Evolutionary conservation across 2,113 vertebrate genomes (phyloP).

Genomic region (Typhlomys cinereus): DNA sequence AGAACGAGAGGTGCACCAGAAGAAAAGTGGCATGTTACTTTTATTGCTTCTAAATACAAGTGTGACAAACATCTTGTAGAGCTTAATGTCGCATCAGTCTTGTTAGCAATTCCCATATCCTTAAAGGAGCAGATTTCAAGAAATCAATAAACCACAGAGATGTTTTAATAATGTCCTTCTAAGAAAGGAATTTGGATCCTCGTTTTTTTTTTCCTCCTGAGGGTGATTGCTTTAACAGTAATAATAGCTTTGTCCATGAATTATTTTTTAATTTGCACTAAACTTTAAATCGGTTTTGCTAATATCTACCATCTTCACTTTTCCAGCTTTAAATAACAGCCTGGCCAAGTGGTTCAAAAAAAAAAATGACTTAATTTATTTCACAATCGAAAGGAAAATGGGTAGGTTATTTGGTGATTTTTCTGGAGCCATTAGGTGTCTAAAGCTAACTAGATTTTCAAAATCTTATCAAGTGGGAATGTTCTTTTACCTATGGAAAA

Average conservation of each 20-base stretch:
- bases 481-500: neutral
- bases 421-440: neutral
- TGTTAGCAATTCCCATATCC: constrained; percentile 21
- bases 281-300: constrained; percentile 52
- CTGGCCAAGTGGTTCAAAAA: neutral
- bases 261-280: neutral
- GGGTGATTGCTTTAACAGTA: constrained; percentile 52
- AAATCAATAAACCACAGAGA: constrained; percentile 68
- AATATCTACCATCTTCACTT: neutral
- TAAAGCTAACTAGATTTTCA: neutral
- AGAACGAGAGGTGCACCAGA: neutral
- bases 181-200: constrained; percentile 43
- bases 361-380: constrained; percentile 13
- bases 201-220: constrained; percentile 4
- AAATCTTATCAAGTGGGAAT: neutral
- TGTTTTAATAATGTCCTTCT: constrained; percentile 70
- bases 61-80: neutral
- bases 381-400: neutral
- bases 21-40: neutral
- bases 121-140: constrained; percentile 55
- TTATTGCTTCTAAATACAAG: neutral
- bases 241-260: constrained; percentile 40
- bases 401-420: neutral
- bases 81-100: neutral
- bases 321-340: constrained; percentile 40